phyloP scores from a whole-genome alignment of 2,888 invertebrate species.

The Chaitophorus viminalis region DNA sequence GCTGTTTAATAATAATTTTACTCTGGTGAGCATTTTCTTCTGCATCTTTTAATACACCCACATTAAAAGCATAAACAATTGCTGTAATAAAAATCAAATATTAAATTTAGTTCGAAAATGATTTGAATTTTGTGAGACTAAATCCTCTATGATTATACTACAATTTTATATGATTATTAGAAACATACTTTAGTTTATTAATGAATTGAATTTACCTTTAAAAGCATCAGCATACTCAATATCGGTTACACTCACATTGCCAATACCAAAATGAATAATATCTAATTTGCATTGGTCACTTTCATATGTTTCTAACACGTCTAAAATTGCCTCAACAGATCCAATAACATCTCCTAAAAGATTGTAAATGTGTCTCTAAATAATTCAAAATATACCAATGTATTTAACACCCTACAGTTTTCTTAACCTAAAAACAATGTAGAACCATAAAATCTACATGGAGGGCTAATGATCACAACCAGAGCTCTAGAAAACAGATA shows the following conservation, averaged over 20 bases:
- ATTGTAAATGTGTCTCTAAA: conserved; percentile 17
- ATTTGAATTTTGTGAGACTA: not conserved
- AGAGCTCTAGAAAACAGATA: no score
- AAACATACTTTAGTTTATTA: not conserved
- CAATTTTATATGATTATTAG: not conserved
- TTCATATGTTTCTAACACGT: conserved; percentile 88
- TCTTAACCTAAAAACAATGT: no score
- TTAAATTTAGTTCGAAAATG: not conserved
- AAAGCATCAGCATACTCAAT: conserved; percentile 82
- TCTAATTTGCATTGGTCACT: conserved; percentile 80
- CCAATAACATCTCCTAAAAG: conserved; percentile 90
- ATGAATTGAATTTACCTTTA: conserved; percentile 69
- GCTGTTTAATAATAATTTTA: conserved; percentile 73
- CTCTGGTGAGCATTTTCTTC: conserved; percentile 70
- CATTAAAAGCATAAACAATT: conserved; percentile 90
- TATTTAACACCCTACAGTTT: no score
- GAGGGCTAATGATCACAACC: no score
- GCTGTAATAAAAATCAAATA: conserved; percentile 69
- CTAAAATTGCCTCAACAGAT: conserved; percentile 93
- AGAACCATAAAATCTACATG: no score
- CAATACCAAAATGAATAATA: conserved; percentile 90
- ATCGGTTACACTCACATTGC: conserved; percentile 84
- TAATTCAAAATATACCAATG: conserved; percentile 18
- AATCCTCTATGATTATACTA: no score
- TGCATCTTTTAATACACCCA: conserved; percentile 70